Evolutionary conservation across 2,888 invertebrate genomes (phyloP), one percentile per base, ranked within the genome.

Genomic region (Sesia bembeciformis): DNA sequence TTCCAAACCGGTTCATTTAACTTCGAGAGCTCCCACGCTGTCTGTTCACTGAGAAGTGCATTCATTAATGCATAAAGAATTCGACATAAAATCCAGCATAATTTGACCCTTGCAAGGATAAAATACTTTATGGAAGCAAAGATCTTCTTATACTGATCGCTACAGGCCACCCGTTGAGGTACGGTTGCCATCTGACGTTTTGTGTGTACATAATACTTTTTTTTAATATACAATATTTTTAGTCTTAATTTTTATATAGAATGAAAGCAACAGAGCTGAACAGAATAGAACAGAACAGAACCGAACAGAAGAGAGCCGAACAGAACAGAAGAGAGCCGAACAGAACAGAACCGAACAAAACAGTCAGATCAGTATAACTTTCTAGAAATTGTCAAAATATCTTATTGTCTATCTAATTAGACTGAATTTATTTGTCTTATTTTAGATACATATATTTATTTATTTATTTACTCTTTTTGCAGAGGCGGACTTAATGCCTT

Each of bases 1-100:
- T 43, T 43, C 23, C n/a, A 46, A 46, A 46, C 56, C 67, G 59
- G 65, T 64, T 71, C 67, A 70, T 67, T 72, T 62, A 62, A 58
- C 63, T 58, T 57, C 54, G 70, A 69, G 57, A 51, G 62, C 60
- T 69, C 71, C 65, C 70, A 70, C 67, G 64, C 63, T 56, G 56
- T 54, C 66, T 59, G 70, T 72, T 66, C 70, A 70, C 56, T 62
- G 62, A 63, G n/a, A 46, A 68, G 62, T 72, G 73, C 72, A 73
- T 65, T 68, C 65, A 68, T 66, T 64, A 63, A 5, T 23, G 42
- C 46, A 8, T 46, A 46, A 52, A 42, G 40, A 42, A 43, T 41
- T 5, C 46, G 40, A n/a, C 39, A 43, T 8, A n/a, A 5, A 8
- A 8, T 43, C 40, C 46, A 46, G 54, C 54, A 52, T 56, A 55